A percentile compares a stretch with the other conserved stretches of the same genome.
phyloP scores from a whole-genome alignment of 2,888 invertebrate genomes.

The Cosmorhoe ocellata region DNA sequence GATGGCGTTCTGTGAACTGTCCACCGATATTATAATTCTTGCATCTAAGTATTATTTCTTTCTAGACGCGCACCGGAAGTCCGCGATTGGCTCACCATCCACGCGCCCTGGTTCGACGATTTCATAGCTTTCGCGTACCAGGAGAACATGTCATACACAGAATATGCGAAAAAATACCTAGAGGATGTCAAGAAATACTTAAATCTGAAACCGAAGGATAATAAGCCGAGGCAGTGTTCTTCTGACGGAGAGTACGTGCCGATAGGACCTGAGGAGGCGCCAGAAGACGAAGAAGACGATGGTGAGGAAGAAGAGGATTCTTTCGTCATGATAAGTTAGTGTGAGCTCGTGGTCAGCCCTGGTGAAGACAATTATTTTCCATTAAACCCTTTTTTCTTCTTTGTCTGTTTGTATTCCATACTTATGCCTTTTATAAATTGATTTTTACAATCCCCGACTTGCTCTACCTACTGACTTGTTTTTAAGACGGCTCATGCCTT shows the following conservation, averaged over 20 bases:
- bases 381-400: too few relatives aligned
- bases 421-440: too few relatives aligned
- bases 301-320: too few relatives aligned
- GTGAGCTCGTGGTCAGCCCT: too few relatives aligned
- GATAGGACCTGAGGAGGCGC: slow-evolving; percentile 3
- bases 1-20: too few relatives aligned
- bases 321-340: too few relatives aligned
- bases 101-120: slow-evolving; percentile 86
- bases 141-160: slow-evolving; percentile 76
- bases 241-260: slow-evolving; percentile 36
- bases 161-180: slow-evolving; percentile 39
- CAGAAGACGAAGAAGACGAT: not conserved
- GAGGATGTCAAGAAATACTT: slow-evolving; percentile 38
- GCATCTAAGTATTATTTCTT: not conserved
- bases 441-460: too few relatives aligned
- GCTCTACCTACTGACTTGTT: too few relatives aligned
- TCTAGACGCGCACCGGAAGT: slow-evolving; percentile 81
- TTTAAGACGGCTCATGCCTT: too few relatives aligned
- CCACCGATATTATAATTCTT: too few relatives aligned
- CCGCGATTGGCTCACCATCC: slow-evolving; percentile 83
- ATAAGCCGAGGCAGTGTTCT: slow-evolving; percentile 47
- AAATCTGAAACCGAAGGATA: slow-evolving; percentile 3
- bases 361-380: too few relatives aligned
- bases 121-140: slow-evolving; percentile 83
- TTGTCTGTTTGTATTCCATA: too few relatives aligned